Evolutionary conservation across 2,113 vertebrate species (phyloP), one percentile per base, ranked within the genome.

Genomic region (Turdus rufiventris): DNA sequence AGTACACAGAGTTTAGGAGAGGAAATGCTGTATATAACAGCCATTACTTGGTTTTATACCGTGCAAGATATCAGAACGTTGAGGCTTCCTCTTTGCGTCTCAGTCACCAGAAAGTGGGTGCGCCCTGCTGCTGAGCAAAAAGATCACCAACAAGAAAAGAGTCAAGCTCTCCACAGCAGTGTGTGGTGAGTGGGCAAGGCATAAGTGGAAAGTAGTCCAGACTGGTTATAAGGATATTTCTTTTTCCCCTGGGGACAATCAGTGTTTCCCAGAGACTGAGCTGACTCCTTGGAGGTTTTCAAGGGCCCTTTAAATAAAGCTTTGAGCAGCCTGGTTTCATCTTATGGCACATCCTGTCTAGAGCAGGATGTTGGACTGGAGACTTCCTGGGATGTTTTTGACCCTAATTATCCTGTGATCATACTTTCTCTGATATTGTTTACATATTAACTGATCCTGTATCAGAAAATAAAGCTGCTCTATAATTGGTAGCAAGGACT

Each of bases 121-220:
- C 18, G 57, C 18, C 3, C 23, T 2, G 1, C 7, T 73, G 21
- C 13, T 87, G 56, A 45, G n/a, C 0, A 3, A 74, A 53, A 42
- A 72, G 14, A 25, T 47, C 23, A n/a, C 7, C 15, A 73, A 34
- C 14, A 71, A 51, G 25, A 73, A 5, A 77, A 62, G 45, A 83
- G 31, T 13, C 50, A 76, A 53, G 23, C 14, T 79, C 50, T 79
- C 33, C 53, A 56, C 12, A 53, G 45, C 16, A 9, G 13, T 42
- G 16, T 4, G 4, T 12, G 3, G 15, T 54, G 26, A 31, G n/a
- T 73, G 72, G 45, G 87, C 14, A 82, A 54, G 31, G 33, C 21
- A 42, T 47, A 73, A 60, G n/a, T 12, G 34, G 10, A 63, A 71
- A 71, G 14, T 56, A 43, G 17, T 76, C 63, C 54, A 40, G 18